Evolutionary conservation across 92 coral and sea anemone species (phyloP).

Genomic region (Zoanthus sansibaricus): DNA sequence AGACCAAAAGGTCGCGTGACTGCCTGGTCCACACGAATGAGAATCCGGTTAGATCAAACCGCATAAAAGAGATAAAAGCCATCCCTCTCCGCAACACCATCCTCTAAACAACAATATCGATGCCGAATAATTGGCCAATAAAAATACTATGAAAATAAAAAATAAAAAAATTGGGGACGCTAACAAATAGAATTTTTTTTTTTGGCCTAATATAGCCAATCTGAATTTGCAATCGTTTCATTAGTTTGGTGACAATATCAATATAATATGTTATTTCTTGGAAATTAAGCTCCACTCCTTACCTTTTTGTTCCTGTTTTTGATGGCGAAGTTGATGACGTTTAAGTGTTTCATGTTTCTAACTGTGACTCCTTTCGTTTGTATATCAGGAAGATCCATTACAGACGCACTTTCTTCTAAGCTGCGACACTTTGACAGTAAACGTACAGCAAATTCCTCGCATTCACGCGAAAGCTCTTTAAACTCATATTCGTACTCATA

Average conservation of each 20-base stretch:
- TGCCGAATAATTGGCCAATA: too few relatives aligned
- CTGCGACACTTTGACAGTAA: slow-evolving; percentile 83
- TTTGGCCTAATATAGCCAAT: too few relatives aligned
- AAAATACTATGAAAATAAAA: too few relatives aligned
- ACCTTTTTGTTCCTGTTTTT: slow-evolving; percentile 78
- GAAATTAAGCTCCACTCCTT: neutral
- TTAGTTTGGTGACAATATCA: neutral
- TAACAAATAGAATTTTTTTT: too few relatives aligned
- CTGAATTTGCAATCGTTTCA: too few relatives aligned
- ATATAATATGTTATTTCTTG: neutral
- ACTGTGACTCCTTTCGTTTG: slow-evolving; percentile 50
- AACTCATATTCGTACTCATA: slow-evolving; percentile 83
- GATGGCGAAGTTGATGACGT: slow-evolving; percentile 78
- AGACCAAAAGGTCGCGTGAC: too few relatives aligned
- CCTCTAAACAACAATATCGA: too few relatives aligned
- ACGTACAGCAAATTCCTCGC: slow-evolving; percentile 79
- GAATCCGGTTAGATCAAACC: too few relatives aligned
- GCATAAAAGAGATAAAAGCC: too few relatives aligned
- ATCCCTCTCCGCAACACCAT: too few relatives aligned
- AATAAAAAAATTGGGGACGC: too few relatives aligned
- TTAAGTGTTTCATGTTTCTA: slow-evolving; percentile 29
- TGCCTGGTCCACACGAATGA: too few relatives aligned
- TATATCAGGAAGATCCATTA: slow-evolving; percentile 78
- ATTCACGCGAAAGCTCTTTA: slow-evolving; percentile 64
- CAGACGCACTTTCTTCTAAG: slow-evolving; percentile 74